phyloP scores from a whole-genome alignment of 1,140 invertebrate genomes.

The Bombus polaris region DNA sequence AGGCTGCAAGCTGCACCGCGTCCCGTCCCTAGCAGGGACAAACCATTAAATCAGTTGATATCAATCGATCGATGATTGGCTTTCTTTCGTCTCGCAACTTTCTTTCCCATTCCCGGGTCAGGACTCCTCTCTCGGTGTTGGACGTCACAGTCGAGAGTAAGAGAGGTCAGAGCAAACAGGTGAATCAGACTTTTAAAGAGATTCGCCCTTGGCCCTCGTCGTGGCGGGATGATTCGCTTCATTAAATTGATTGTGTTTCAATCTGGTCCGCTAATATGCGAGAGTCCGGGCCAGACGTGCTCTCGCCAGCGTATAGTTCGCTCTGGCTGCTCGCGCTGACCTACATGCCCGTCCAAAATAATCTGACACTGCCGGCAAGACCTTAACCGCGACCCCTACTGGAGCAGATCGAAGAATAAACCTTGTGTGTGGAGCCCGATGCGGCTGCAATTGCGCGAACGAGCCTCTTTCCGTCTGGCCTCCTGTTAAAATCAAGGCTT shows the following conservation, averaged over 20 bases:
- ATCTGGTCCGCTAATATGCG: conserved; percentile 67
- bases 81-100: conserved; percentile 50
- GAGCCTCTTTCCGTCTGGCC: background rate
- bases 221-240: conserved; percentile 68
- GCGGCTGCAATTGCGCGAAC: background rate
- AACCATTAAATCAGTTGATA: conserved; percentile 66
- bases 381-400: conserved; percentile 67
- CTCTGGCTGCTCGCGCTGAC: conserved; percentile 54
- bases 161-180: conserved; percentile 67
- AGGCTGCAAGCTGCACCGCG: background rate
- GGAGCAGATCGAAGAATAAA: conserved; percentile 49
- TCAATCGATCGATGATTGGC: conserved; percentile 64
- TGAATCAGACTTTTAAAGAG: conserved; percentile 74
- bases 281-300: conserved; percentile 51
- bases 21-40: conserved; percentile 42
- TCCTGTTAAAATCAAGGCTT: conserved; percentile 2
- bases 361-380: conserved; percentile 66
- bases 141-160: conserved; percentile 26
- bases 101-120: conserved; percentile 60
- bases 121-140: conserved; percentile 2
- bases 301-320: conserved; percentile 28
- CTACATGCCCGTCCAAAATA: conserved; percentile 70
- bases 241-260: conserved; percentile 77
- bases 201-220: conserved; percentile 76
- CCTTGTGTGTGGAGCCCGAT: background rate